A percentile compares a stretch with the other conserved stretches of the same genome.
Evolutionary conservation across 2,888 invertebrate genomes (phyloP).

Genomic region (Caenorhabditis zanzibari): DNA sequence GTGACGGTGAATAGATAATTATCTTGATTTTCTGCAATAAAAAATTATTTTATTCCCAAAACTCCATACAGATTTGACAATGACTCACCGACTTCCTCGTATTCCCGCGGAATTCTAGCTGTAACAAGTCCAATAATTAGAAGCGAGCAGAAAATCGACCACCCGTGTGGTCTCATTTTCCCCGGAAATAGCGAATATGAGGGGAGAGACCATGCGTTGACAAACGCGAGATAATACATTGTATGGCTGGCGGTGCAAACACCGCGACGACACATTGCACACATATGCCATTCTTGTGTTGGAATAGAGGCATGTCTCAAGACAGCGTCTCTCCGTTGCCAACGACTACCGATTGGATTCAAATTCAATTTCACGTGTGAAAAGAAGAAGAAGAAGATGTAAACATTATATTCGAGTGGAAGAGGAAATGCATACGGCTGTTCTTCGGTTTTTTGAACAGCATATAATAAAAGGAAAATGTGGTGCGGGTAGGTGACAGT

Average conservation of each 20-base stretch:
- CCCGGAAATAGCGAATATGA: slow-evolving; percentile 19
- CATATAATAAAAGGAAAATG: no score
- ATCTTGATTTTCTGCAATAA: slow-evolving; percentile 54
- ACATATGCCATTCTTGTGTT: not conserved
- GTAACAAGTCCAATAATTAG: not conserved
- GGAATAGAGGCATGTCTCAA: not conserved
- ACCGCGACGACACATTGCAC: slow-evolving; percentile 54
- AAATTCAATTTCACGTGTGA: not conserved
- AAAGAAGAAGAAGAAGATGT: not conserved
- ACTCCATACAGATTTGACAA: no score
- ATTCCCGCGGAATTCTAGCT: slow-evolving; percentile 51
- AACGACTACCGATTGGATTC: not conserved
- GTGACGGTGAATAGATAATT: slow-evolving; percentile 69
- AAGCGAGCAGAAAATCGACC: slow-evolving; percentile 2
- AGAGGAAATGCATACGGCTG: no score
- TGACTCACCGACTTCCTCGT: slow-evolving; percentile 63
- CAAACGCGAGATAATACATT: not conserved
- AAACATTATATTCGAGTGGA: no score
- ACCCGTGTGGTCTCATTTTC: slow-evolving; percentile 30
- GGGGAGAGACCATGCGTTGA: slow-evolving; percentile 15
- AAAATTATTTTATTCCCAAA: not conserved
- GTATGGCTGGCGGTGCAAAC: slow-evolving; percentile 41
- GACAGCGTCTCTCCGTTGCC: not conserved
- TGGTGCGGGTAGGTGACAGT: no score
- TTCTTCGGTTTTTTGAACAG: no score